Percentiles rank a stretch among this genome's conserved stretches.
These are phyloP conservation scores for Nomada ferruginata DNA, from an alignment of 2,888 invertebrate genomes.

Conservation along the genomic window DNA sequence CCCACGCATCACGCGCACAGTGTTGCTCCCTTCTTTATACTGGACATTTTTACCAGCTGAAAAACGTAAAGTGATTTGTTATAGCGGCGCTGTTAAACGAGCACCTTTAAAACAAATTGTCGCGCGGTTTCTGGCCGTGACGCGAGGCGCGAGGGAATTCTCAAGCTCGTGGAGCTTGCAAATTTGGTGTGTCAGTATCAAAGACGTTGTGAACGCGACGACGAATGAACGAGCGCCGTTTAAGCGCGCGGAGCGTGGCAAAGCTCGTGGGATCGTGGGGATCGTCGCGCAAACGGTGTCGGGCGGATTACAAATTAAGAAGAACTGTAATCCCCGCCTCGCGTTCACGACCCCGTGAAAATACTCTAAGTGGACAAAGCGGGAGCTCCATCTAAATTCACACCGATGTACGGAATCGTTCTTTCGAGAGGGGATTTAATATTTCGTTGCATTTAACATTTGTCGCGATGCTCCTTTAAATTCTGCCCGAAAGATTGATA, in stretches of 20 bases:
- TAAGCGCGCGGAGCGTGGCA: conserved; percentile 30
- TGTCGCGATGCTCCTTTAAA: not conserved
- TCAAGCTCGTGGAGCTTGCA: conserved; percentile 18
- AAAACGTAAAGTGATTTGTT: not conserved
- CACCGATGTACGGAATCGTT: conserved; percentile 7
- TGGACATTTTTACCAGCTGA: not conserved
- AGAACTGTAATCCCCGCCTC: conserved; percentile 58
- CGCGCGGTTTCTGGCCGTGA: not conserved
- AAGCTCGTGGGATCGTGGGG: conserved; percentile 35
- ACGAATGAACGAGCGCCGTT: conserved; percentile 27
- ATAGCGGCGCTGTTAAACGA: conserved; percentile 8
- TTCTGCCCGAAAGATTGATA: not conserved
- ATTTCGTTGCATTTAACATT: not conserved
- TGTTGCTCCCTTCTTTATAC: too few species aligned
- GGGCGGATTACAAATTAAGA: conserved; percentile 65
- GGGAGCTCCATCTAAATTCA: conserved; percentile 6
- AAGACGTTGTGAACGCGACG: conserved; percentile 20
- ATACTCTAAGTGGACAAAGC: conserved; percentile 39
- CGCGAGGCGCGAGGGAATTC: conserved; percentile 15
- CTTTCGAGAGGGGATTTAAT: not conserved
- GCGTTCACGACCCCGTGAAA: conserved; percentile 33
- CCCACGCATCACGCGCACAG: too few species aligned
- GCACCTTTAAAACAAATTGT: conserved; percentile 30
- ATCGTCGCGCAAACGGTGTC: conserved; percentile 50
- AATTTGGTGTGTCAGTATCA: conserved; percentile 44